Evolutionary conservation across 1,140 invertebrate genomes (phyloP), one percentile per base, ranked within the genome.

Genomic region (Leptinotarsa lineolata): DNA sequence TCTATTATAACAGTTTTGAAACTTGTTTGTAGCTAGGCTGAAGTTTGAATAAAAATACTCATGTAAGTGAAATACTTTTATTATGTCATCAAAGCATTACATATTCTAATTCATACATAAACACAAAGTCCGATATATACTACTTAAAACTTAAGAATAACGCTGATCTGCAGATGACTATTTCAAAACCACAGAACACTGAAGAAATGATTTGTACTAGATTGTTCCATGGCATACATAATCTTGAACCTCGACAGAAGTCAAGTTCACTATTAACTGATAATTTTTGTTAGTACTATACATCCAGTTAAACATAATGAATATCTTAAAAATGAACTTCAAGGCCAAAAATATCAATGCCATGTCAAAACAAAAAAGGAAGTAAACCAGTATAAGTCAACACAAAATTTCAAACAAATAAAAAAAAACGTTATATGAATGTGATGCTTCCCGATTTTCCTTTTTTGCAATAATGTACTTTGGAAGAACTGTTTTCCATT

Each of bases 261-360:
- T 54, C 5, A 16, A n/a, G 48, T 54, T 54, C 15, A 54, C 48
- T 54, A n/a, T 54, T 54, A n/a, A n/a, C n/a, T n/a, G n/a, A n/a
- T n/a, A n/a, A n/a, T n/a, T n/a, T n/a, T n/a, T n/a, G 48, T 54
- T 54, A 54, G 48, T 54, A 54, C 48, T 54, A 54, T 54, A 54
- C 48, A 54, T n/a, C 16, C 1, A 54, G n/a, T 54, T 54, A 54
- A 15, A 54, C n/a, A 54, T 54, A 54, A 54, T n/a, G 48, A 16
- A 24, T 63, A 63, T 12, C 8, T n/a, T n/a, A n/a, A 63, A 12
- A 63, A 24, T 12, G 20, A 63, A 24, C 13, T 63, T 20, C 5
- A 63, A 63, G 60, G 21, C 20, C 4, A 20, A 63, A 2, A 59
- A 16, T 13, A 18, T 24, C 11, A 4, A 63, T 20, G 22, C 1